A percentile compares a stretch with the other conserved stretches of the same genome.
phyloP scores from a whole-genome alignment of 2,797 vertebrate genomes.

The Protosalanx chinensis region DNA sequence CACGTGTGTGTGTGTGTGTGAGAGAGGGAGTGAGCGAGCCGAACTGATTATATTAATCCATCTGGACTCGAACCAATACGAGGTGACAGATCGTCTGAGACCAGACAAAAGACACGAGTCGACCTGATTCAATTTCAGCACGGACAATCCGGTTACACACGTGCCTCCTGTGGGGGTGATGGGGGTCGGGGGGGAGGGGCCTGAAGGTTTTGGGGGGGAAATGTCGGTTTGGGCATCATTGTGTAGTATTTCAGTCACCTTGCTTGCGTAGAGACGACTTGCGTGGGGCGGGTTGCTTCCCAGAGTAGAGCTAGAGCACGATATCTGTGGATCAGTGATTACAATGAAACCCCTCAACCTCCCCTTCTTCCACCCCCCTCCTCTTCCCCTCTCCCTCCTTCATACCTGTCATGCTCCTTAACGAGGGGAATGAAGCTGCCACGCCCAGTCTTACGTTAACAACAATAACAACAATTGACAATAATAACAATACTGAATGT shows the following conservation, averaged over 20 bases:
- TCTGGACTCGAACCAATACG: constrained; percentile 38
- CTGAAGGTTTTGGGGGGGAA: neutral
- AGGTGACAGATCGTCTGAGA: constrained; percentile 35
- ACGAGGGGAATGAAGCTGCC: constrained; percentile 30
- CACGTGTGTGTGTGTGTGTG: neutral
- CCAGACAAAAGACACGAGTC: constrained; percentile 21
- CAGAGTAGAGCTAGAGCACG: too few relatives aligned
- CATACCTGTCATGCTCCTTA: constrained; percentile 6
- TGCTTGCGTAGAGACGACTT: neutral
- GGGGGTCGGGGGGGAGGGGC: neutral
- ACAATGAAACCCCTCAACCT: constrained; percentile 22
- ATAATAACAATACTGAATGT: too few relatives aligned
- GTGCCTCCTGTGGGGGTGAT: neutral
- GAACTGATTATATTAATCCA: constrained; percentile 64
- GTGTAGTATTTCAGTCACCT: neutral
- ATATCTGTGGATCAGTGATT: too few relatives aligned
- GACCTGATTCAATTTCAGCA: constrained; percentile 48
- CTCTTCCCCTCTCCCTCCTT: constrained; percentile 10
- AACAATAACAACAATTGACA: too few relatives aligned
- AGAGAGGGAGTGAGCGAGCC: constrained; percentile 39
- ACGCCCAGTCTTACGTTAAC: constrained; percentile 8
- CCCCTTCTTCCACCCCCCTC: too few relatives aligned
- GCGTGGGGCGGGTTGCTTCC: too few relatives aligned
- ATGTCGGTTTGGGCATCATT: neutral
- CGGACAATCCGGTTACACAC: constrained; percentile 45